These are phyloP conservation scores for Poecilobothrus nobilitatus DNA, from an alignment of 2,888 invertebrate species.

Conservation along the genomic window DNA sequence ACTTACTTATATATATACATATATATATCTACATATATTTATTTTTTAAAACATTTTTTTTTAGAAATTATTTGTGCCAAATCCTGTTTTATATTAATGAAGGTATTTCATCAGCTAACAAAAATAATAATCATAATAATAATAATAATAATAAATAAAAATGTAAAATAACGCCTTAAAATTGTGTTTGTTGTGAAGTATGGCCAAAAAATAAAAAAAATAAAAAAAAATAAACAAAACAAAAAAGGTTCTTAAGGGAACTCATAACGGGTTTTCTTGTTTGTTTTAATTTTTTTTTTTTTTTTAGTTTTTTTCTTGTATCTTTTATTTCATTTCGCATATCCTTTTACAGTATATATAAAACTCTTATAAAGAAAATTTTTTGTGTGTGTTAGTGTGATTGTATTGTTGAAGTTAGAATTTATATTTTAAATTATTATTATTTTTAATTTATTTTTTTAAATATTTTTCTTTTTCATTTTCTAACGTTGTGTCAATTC, in stretches of 20 bases:
- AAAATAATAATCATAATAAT: background rate
- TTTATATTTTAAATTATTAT: constrained; percentile 1
- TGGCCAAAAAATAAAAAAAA: background rate
- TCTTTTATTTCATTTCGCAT: background rate
- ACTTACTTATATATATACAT: too few species aligned
- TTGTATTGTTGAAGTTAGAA: constrained; percentile 11
- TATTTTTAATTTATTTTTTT: background rate
- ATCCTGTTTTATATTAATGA: constrained; percentile 3
- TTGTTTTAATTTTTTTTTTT: background rate
- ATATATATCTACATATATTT: too few species aligned
- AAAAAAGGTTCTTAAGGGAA: background rate
- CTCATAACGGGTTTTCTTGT: too few species aligned
- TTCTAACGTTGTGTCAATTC: too few species aligned
- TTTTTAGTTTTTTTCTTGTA: background rate
- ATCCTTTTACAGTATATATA: background rate
- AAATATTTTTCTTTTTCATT: constrained; percentile 25
- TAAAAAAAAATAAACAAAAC: too few species aligned
- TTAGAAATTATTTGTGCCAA: background rate
- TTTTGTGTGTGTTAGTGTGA: constrained; percentile 7
- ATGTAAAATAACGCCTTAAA: background rate
- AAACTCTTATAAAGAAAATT: too few species aligned
- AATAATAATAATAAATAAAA: background rate
- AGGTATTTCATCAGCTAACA: constrained; percentile 4
- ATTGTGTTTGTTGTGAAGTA: background rate
- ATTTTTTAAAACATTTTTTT: too few species aligned